Conservation (phyloP, 53 echinoderm and acorn worm species). For the Zoroaster sp. region DNA sequence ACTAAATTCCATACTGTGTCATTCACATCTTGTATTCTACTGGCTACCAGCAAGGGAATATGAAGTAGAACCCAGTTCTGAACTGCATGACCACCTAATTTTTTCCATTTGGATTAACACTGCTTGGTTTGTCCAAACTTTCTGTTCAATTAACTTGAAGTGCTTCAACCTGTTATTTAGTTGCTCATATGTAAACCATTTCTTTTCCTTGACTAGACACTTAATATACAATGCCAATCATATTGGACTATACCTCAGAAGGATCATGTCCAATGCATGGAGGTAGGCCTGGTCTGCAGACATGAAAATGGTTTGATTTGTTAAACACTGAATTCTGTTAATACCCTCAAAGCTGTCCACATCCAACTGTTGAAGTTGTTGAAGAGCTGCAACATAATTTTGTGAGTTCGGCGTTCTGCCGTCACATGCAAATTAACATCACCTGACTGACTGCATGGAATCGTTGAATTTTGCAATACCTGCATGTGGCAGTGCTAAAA, state of each 20-base stretch:
- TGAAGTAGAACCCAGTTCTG: slow-evolving; percentile 68
- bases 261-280: slow-evolving; percentile 59
- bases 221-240: slow-evolving; percentile 46
- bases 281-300: slow-evolving; percentile 40
- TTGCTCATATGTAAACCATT: slow-evolving; percentile 62
- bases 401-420: neutral
- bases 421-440: neutral
- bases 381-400: neutral
- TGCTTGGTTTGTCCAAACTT: slow-evolving; percentile 19
- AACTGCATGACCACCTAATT: slow-evolving; percentile 70
- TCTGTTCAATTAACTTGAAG: slow-evolving; percentile 48
- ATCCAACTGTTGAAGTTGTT: neutral
- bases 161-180: slow-evolving; percentile 33
- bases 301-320: slow-evolving; percentile 35
- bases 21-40: slow-evolving; percentile 17
- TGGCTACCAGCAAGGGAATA: slow-evolving; percentile 47
- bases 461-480: neutral
- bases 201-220: neutral
- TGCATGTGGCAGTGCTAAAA: neutral
- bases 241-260: slow-evolving; percentile 52
- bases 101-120: slow-evolving; percentile 24
- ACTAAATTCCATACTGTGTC: slow-evolving; percentile 64
- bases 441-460: neutral
- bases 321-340: slow-evolving; percentile 30
- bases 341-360: neutral